A percentile compares a stretch with the other conserved stretches of the same genome.
Evolutionary conservation across 2,888 invertebrate genomes (phyloP).

Genomic region (Pycnomerus fuliginosus): DNA sequence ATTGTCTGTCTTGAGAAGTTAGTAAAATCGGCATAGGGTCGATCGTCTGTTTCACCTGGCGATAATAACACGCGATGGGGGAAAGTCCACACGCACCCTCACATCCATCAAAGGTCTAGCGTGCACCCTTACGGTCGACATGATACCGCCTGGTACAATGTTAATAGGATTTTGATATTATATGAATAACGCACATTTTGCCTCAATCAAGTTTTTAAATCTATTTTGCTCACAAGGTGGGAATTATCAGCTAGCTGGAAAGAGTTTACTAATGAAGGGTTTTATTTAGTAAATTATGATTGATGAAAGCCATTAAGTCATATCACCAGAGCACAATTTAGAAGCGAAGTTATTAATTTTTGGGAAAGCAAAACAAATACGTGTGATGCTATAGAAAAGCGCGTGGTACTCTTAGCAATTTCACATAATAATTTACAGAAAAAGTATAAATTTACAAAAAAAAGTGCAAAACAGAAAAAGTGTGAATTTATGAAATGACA

Average conservation of each 20-base stretch:
- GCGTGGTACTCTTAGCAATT: no score
- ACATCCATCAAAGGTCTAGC: slow-evolving; percentile 30
- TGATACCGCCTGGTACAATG: slow-evolving; percentile 38
- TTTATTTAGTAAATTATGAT: slow-evolving; percentile 22
- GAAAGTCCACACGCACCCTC: slow-evolving; percentile 27
- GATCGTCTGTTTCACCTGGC: slow-evolving; percentile 36
- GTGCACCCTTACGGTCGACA: slow-evolving; percentile 29
- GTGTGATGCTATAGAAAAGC: no score
- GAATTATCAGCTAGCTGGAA: slow-evolving; percentile 6
- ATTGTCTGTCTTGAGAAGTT: slow-evolving; percentile 34
- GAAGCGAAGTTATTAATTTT: no score
- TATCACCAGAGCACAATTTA: no score
- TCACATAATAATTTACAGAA: no score
- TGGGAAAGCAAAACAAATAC: no score
- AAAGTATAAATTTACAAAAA: no score
- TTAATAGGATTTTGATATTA: slow-evolving; percentile 35
- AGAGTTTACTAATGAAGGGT: slow-evolving; percentile 15
- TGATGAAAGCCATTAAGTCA: no score
- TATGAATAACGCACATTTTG: slow-evolving; percentile 26
- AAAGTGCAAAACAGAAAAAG: no score
- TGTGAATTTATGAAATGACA: no score
- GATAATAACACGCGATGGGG: slow-evolving; percentile 29
- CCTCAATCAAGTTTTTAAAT: slow-evolving; percentile 18
- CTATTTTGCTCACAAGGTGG: slow-evolving; percentile 8
- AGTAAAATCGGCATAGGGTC: slow-evolving; percentile 27